Conservation (phyloP, 2,113 vertebrate species). For the Carlito syrichta region DNA sequence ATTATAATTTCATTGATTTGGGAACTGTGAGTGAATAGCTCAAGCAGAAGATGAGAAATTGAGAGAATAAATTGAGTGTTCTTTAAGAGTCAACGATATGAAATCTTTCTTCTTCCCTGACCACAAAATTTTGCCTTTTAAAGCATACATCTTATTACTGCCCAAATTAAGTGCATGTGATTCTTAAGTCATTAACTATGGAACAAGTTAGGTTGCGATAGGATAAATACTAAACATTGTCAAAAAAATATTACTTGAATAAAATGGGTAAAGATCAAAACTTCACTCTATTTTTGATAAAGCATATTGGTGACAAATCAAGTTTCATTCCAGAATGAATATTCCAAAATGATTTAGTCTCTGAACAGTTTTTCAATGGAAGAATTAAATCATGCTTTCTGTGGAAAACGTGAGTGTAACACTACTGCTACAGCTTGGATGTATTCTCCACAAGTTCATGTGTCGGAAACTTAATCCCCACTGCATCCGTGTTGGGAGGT, state of each 20-base stretch:
- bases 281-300: not conserved
- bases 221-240: not conserved
- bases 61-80: not conserved
- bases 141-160: not conserved
- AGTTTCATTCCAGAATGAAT: not conserved
- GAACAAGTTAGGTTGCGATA: not conserved
- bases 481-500: not conserved
- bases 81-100: not conserved
- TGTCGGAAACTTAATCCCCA: not conserved
- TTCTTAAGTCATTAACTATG: not conserved
- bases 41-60: not conserved
- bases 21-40: not conserved
- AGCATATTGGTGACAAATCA: not conserved
- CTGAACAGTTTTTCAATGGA: not conserved
- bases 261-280: constrained; percentile 8
- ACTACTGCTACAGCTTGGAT: not conserved
- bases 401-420: not conserved
- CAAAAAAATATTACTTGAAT: not conserved
- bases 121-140: constrained; percentile 6
- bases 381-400: not conserved
- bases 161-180: not conserved
- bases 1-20: constrained; percentile 40
- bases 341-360: not conserved
- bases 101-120: not conserved
- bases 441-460: not conserved